Evolutionary conservation across 2,113 vertebrate species (phyloP), one percentile per base, ranked within the genome.

Genomic region (Podarcis raffonei): DNA sequence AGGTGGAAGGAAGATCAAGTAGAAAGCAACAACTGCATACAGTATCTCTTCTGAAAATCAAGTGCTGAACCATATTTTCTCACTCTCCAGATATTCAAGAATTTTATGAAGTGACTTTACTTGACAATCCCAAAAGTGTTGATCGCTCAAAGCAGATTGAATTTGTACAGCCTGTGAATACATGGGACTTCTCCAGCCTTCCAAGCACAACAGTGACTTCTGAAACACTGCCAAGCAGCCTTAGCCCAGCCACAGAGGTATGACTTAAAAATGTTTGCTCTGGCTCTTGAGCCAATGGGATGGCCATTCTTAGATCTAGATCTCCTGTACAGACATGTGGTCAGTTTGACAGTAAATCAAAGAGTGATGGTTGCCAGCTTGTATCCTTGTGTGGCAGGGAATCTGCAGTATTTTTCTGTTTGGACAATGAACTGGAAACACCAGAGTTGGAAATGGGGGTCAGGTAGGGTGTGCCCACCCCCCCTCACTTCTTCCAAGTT

Each of bases 41-140:
- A 32, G 3, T 74, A 22, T 8, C 16, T 20, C 18, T 22, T 84
- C 9, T 53, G 66, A 22, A n/a, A 57, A 25, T 20, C 57, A 30
- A 37, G 37, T 12, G 37, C 18, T 82, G 79, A 75, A 74, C 13
- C 18, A 3, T 8, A n/a, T 71, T 94, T 88, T 91, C 22, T 69
- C 32, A 12, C 1, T 90, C 37, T 91, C 86, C 95, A 99, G 98
- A 99, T 97, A 99, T 99, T 97, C 99, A 99, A 97, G 99, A 99
- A 96, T 99, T 99, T 96, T 99, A 99, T 95, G 98, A 99, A 98
- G 98, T 99, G 98, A 98, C 98, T 98, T 98, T 99, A 98, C 92
- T 98, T 96, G 98, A 99, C 96, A 98, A 97, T 95, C 98, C 98
- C 95, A 98, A 97, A 97, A 98, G 98, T 94, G 91, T 90, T 92